Evolutionary conservation across 2,113 vertebrate species (phyloP).

Genomic region (Isichthys henryi): DNA sequence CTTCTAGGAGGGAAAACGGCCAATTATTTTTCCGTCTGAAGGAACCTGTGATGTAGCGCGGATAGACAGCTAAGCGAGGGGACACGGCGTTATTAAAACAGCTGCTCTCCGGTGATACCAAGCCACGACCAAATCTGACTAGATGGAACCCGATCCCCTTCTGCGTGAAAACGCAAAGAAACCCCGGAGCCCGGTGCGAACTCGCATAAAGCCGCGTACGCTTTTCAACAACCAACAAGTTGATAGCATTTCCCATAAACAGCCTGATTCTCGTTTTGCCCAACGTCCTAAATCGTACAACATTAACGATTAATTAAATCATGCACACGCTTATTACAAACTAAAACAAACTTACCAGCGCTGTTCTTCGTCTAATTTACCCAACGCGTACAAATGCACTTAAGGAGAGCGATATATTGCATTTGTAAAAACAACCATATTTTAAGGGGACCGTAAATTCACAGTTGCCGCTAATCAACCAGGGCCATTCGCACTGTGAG

Average conservation of each 20-base stretch:
- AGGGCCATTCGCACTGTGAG: background rate
- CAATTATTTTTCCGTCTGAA: slow-evolving; percentile 79
- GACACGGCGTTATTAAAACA: slow-evolving; percentile 60
- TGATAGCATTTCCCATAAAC: background rate
- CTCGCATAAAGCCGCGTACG: background rate
- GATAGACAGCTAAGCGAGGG: slow-evolving; percentile 58
- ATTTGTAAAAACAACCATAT: background rate
- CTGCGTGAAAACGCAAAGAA: background rate
- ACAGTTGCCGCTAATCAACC: background rate
- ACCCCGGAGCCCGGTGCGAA: background rate
- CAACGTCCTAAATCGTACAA: background rate
- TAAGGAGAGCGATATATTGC: background rate
- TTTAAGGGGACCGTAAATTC: background rate
- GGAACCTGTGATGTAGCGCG: slow-evolving; percentile 64
- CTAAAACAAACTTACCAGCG: slow-evolving; percentile 18
- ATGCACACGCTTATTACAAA: background rate
- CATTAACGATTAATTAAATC: background rate
- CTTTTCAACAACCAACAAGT: background rate
- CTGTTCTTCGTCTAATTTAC: slow-evolving; percentile 12
- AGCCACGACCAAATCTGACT: background rate
- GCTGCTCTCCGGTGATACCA: slow-evolving; percentile 37
- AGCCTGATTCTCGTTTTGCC: background rate
- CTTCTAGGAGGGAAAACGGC: slow-evolving; percentile 48
- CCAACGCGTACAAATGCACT: background rate
- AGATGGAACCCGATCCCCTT: background rate